These are phyloP conservation scores for Lota lota DNA, from an alignment of 2,113 vertebrate genomes.

Conservation along the genomic window DNA sequence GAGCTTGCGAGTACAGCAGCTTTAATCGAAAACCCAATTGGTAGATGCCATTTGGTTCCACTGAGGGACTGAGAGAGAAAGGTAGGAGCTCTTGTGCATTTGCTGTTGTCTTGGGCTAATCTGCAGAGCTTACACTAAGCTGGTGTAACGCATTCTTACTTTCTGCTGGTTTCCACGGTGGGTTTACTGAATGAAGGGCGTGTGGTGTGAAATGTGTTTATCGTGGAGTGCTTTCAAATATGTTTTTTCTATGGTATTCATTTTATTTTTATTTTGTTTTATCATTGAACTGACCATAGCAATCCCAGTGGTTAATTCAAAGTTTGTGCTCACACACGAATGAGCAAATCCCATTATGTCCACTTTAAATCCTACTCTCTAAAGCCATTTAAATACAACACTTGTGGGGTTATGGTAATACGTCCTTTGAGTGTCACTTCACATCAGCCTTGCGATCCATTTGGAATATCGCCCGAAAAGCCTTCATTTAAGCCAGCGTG, in stretches of 20 bases:
- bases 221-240: conserved; percentile 33
- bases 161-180: conserved; percentile 40
- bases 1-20: neutral
- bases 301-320: conserved; percentile 21
- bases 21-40: neutral
- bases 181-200: conserved; percentile 35
- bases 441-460: conserved; percentile 5
- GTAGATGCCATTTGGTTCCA: conserved; percentile 10
- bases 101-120: conserved; percentile 39
- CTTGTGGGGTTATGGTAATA: conserved; percentile 16
- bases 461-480: conserved; percentile 5
- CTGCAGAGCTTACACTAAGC: conserved; percentile 61
- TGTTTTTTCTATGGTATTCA: conserved; percentile 51
- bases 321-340: conserved; percentile 35
- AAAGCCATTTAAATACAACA: conserved; percentile 49
- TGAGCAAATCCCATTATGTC: conserved; percentile 44
- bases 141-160: conserved; percentile 46
- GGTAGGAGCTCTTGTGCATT: conserved; percentile 59
- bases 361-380: conserved; percentile 26
- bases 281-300: conserved; percentile 31
- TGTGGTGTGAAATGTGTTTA: neutral
- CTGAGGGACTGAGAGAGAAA: conserved; percentile 39
- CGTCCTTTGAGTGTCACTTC: conserved; percentile 5
- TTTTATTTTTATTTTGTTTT: conserved; percentile 34
- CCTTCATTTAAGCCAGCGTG: neutral